These are phyloP conservation scores for Aleiodes testaceus DNA, from an alignment of 2,888 invertebrate genomes.

Conservation along the genomic window DNA sequence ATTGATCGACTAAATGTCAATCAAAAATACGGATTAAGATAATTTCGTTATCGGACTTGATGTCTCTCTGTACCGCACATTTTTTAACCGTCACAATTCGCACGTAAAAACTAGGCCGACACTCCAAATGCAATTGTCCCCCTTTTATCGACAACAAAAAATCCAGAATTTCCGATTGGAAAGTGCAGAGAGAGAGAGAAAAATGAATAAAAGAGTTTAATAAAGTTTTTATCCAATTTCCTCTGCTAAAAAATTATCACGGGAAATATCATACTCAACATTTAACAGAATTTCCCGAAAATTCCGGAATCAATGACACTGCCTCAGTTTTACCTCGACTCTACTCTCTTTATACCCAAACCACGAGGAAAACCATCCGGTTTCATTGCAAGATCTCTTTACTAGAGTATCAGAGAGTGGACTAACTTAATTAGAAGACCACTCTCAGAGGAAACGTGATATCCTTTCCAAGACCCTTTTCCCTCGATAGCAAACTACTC, in stretches of 20 bases:
- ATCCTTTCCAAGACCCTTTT: constrained; percentile 48
- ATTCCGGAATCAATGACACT: constrained; percentile 14
- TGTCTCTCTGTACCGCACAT: neutral
- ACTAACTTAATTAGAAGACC: constrained; percentile 59
- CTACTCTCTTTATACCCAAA: neutral
- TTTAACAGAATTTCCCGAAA: constrained; percentile 9
- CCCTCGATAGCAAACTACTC: constrained; percentile 22
- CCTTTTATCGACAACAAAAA: neutral
- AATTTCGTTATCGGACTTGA: constrained; percentile 62
- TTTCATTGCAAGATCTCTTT: constrained; percentile 52
- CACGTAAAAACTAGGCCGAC: neutral
- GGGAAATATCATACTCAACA: constrained; percentile 6
- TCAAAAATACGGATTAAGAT: constrained; percentile 65
- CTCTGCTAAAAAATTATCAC: neutral
- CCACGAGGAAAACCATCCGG: constrained; percentile 44
- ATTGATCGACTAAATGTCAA: constrained; percentile 63
- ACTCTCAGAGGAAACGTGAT: constrained; percentile 56
- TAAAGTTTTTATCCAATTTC: constrained; percentile 8
- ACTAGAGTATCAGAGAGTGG: constrained; percentile 52
- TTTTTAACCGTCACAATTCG: neutral
- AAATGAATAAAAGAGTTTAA: neutral
- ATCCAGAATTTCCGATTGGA: constrained; percentile 23
- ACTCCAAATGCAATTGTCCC: neutral
- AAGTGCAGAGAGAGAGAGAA: constrained; percentile 24
- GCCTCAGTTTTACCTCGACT: neutral